Evolutionary conservation across 2,888 invertebrate genomes (phyloP), one percentile per base, ranked within the genome.

Genomic region (Napeogenes sylphis): DNA sequence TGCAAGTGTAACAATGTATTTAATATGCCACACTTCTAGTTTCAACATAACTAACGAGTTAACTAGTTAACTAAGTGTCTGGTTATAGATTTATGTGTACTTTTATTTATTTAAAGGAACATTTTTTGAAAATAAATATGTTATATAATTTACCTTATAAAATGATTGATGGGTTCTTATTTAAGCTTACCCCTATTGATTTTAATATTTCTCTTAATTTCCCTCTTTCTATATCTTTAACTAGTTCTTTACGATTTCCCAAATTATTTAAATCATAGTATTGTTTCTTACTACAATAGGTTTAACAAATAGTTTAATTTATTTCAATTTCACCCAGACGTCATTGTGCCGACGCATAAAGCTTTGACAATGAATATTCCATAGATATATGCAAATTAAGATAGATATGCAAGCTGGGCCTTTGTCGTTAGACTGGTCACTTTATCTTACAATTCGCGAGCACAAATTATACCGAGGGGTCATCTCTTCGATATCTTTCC

Each of bases 381-480:
- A 56, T 51, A 56, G 54, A 73, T 68, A 70, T 81, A 88, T 89
- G 89, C 82, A 87, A 89, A 89, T 88, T 70, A 78, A 71, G 21
- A 21, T 21, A 21, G 21, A 21, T 21, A 21, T 21, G 71, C 68
- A 65, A 66, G 65, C 68, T 71, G 71, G 59, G 61, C 79, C 77
- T 80, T 84, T 85, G 82, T 85, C 76, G 72, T 67, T 66, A 61
- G 71, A 75, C 82, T 82, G 87, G 87, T 82, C 86, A 83, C 77
- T 83, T 78, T 78, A 82, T 86, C 82, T 84, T 78, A 80, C 74
- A 76, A 84, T 90, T 89, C 81, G 88, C 90, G 82, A 85, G 84
- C 71, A 78, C 77, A 70, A 70, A 75, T 71, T 64, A 74, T 78
- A 35, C 21, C 65, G 81, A 81, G 72, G 88, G 88, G 89, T 88